phyloP scores from a whole-genome alignment of 2,113 vertebrate genomes.

The Coracopsis vasa region DNA sequence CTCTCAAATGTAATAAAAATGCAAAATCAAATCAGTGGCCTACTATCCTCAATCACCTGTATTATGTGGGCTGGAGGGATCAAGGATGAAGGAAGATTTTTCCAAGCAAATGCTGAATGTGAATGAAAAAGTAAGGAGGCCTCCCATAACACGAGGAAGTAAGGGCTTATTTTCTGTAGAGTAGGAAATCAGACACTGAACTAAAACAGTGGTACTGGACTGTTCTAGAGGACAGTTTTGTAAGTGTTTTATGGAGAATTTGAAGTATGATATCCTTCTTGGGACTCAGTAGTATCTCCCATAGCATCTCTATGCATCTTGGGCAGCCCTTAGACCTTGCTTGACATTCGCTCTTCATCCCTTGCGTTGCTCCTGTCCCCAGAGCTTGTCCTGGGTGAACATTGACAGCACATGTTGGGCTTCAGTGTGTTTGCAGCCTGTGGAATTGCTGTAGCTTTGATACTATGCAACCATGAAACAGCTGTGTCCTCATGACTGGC shows the following conservation, averaged over 20 bases:
- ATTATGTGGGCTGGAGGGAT: neutral
- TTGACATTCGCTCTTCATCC: rapidly evolving
- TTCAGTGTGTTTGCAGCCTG: neutral
- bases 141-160: neutral
- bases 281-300: neutral
- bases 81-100: neutral
- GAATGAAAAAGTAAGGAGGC: neutral
- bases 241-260: neutral
- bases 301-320: neutral
- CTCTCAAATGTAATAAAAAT: neutral
- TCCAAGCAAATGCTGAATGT: neutral
- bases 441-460: rapidly evolving
- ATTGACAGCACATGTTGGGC: neutral
- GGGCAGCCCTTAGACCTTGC: neutral
- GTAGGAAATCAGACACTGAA: neutral
- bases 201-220: neutral
- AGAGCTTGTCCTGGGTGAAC: rapidly evolving
- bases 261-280: neutral
- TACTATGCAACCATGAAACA: neutral
- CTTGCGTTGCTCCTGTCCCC: neutral
- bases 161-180: neutral
- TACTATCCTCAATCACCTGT: neutral
- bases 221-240: neutral
- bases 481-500: neutral
- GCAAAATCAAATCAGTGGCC: neutral